Evolutionary conservation across 2,888 invertebrate species (phyloP).

Genomic region (Eupithecia abbreviata): DNA sequence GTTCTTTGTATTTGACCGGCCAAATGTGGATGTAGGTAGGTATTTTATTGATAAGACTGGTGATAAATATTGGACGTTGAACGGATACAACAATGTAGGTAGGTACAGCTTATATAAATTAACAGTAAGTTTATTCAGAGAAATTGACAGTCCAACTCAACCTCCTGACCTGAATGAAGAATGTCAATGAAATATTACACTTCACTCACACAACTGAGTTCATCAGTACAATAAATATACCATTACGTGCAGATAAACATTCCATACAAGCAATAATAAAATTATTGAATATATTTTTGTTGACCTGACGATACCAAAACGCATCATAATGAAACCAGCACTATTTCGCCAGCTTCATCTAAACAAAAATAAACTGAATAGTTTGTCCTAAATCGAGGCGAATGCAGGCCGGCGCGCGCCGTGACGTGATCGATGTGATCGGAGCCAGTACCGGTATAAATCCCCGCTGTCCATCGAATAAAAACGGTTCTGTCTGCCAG

Average conservation of each 20-base stretch:
- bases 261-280: no score
- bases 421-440: slow-evolving; percentile 58
- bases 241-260: no score
- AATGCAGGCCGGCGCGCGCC: slow-evolving; percentile 49
- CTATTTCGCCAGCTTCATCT: slow-evolving; percentile 11
- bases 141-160: neutral
- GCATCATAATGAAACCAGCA: slow-evolving; percentile 14
- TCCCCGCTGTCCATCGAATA: slow-evolving; percentile 50
- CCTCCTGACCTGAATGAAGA: neutral
- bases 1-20: neutral
- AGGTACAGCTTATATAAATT: neutral
- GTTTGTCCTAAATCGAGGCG: slow-evolving; percentile 45
- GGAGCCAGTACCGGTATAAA: slow-evolving; percentile 43
- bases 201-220: no score
- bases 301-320: slow-evolving; percentile 16
- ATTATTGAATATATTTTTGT: neutral
- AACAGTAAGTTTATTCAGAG: neutral
- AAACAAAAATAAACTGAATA: slow-evolving; percentile 36
- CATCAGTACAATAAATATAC: no score
- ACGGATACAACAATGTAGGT: neutral
- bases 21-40: neutral
- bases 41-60: neutral
- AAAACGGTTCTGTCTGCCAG: slow-evolving; percentile 55
- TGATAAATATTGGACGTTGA: neutral
- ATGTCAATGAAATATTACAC: neutral